Evolutionary conservation across 2,797 vertebrate species (phyloP), one percentile per base, ranked within the genome.

Genomic region (Neosilurus mollespiculum): DNA sequence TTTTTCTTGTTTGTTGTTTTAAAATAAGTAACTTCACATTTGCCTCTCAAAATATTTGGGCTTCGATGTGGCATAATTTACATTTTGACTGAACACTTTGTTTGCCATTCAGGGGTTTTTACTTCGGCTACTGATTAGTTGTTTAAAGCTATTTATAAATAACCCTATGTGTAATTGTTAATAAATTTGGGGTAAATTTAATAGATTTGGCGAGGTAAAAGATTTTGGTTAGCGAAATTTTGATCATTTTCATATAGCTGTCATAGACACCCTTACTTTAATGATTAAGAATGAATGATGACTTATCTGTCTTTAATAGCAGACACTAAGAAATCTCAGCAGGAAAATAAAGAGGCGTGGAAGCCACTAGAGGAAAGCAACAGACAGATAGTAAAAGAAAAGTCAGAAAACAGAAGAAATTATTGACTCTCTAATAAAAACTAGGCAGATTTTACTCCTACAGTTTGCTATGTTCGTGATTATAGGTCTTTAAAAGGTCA

Each of bases 301-400:
- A 49, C 3, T 43, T 62, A 49, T 51, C 4, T 65, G 15, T 64
- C 34, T 62, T 78, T 51, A 53, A 26, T 24, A 30, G 16, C 62
- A 79, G 77, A 66, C n/a, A 53, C 43, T 65, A 53, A n/a, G 15
- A 51, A n/a, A 65, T 53, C 43, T 66, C 43, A 79, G 24, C 77
- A 79, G 8, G 62, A 65, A 51, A 65, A 66, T 65, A 16, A 53
- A 79, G 15, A 54, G 16, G 62, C 18, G 24, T 79, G 49, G 61
- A 66, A 79, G 16, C 16, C n/a, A 53, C 6, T 26, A 26, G 5
- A 64, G n/a, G 5, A 20, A 58, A 78, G 26, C 51, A 26, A 78
- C 37, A 26, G n/a, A 66, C 11, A 66, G 9, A 14, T 15, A 14
- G 10, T n/a, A 77, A 9, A 78, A 62, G 37, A 76, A 59, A 61